Percentiles rank a stretch among this genome's conserved stretches.
These are phyloP conservation scores for Pammene aurita DNA, from an alignment of 2,888 invertebrate species.

Conservation along the genomic window DNA sequence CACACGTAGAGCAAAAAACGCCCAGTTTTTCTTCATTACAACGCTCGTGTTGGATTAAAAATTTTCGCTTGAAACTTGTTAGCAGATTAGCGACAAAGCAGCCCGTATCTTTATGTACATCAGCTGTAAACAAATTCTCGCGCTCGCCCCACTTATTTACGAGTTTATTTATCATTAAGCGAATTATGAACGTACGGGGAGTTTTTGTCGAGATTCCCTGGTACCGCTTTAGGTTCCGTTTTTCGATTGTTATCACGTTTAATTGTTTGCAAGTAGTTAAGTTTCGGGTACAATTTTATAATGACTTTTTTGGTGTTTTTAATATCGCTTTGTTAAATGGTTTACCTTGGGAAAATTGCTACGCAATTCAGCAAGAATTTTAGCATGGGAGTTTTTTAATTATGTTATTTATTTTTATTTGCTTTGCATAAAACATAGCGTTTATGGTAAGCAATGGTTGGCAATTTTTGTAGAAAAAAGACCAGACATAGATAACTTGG, in stretches of 20 bases:
- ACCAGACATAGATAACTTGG: no score
- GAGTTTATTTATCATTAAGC: slow-evolving; percentile 84
- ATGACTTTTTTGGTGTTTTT: slow-evolving; percentile 38
- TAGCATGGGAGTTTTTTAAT: background rate
- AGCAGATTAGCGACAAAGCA: slow-evolving; percentile 82
- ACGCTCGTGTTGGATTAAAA: slow-evolving; percentile 70
- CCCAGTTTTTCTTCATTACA: slow-evolving; percentile 75
- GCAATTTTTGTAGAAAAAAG: background rate
- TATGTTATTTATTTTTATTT: background rate
- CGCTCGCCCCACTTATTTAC: slow-evolving; percentile 76
- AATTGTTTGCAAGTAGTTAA: slow-evolving; percentile 55
- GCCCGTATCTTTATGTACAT: slow-evolving; percentile 81
- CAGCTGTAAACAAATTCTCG: slow-evolving; percentile 83
- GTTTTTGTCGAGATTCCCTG: slow-evolving; percentile 59
- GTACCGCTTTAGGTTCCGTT: slow-evolving; percentile 57
- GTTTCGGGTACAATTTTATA: slow-evolving; percentile 39
- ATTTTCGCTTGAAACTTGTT: slow-evolving; percentile 81
- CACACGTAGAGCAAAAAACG: slow-evolving; percentile 47
- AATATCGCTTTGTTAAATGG: slow-evolving; percentile 36
- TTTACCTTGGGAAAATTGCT: slow-evolving; percentile 35
- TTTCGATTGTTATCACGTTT: slow-evolving; percentile 66
- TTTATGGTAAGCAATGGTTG: background rate
- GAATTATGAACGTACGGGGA: slow-evolving; percentile 79
- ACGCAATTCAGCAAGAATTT: slow-evolving; percentile 25
- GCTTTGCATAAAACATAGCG: background rate